Base-by-base conservation (phyloP, 2,888 invertebrate genomes). In the Drosophila prolongata region DNA sequence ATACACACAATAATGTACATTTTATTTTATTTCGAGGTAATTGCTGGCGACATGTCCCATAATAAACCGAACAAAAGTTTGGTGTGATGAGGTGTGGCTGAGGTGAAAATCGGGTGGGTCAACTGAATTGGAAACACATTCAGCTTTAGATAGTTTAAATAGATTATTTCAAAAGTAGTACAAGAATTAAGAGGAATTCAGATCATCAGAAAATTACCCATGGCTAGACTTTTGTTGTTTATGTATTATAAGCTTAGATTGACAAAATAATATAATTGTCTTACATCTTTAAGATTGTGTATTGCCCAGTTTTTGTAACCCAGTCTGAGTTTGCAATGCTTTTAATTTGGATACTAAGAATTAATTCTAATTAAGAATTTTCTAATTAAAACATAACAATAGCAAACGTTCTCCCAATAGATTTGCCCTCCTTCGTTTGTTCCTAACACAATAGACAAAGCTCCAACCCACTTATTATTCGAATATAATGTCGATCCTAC, bases 1-100 rank as follows among this genome's bases (percentile, higher is more conserved):
- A 60, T 64, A 58, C 35, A 42, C 44, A 53, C 44, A 49, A 66
- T 65, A 71, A 58, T 61, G 42, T 44, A 24, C 69, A 68, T 72
- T 70, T 72, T 57, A 72, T 61, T 72, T 70, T 37, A 53, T 61
- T 71, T 61, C 27, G 14, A 19, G 57, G 37, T 37, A 52, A 68
- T 40, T 42, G 35, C 40, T 46, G 57, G 24, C 64, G 64, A 71
- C 71, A 62, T 62, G 56, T 61, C 42, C 19, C 34, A 52, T 37
- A 50, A 61, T 47, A 59, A 72, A 46, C 10, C 6, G 43, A 34
- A 50, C 43, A 38, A 37, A n/a, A 8, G 24, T 52, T 19, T 53
- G 40, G 34, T 49, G 49, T 38, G 13, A 13, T 54, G 3, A 58
- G 40, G 38, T 35, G 46, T 58, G 70, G 34, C 38, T 43, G 10